A percentile compares a stretch with the other conserved stretches of the same genome.
phyloP scores from a whole-genome alignment of 1,140 invertebrate genomes.

The Drosophila rhopaloa region DNA sequence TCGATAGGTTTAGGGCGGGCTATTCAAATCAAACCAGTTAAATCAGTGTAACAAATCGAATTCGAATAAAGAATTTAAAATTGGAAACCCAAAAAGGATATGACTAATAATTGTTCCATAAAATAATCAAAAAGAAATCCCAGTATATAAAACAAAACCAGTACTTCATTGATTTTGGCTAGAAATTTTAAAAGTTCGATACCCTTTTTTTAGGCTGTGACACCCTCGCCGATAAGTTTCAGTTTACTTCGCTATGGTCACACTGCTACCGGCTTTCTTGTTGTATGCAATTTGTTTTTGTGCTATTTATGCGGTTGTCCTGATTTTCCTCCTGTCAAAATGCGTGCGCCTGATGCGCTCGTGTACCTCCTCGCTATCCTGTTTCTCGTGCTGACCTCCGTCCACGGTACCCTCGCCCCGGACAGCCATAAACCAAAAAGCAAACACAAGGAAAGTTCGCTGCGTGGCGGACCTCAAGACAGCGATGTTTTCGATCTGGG shows the following conservation, averaged over 20 bases:
- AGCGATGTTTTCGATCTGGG: conserved; percentile 89
- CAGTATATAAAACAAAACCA: too few species aligned
- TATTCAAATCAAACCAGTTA: neutral
- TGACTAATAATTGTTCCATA: too few species aligned
- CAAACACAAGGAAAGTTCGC: conserved; percentile 82
- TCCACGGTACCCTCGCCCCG: conserved; percentile 85
- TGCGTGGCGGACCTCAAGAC: conserved; percentile 87
- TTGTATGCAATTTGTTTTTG: conserved; percentile 44
- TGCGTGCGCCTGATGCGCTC: conserved; percentile 35
- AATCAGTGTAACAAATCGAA: too few species aligned
- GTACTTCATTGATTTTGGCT: too few species aligned
- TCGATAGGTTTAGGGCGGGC: neutral
- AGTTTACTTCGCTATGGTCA: conserved; percentile 1
- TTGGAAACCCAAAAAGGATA: too few species aligned
- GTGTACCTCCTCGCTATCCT: conserved; percentile 36
- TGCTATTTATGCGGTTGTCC: conserved; percentile 44
- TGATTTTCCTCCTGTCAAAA: conserved; percentile 35
- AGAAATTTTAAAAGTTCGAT: neutral
- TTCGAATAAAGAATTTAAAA: too few species aligned
- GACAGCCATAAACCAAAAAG: conserved; percentile 85
- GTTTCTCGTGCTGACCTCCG: conserved; percentile 28
- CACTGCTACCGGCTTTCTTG: conserved; percentile 29
- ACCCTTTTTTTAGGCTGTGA: neutral
- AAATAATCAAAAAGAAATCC: too few species aligned
- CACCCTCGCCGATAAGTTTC: neutral